Conservation (phyloP, 2,113 vertebrate genomes). For the Romanogobio albipinnatus region DNA sequence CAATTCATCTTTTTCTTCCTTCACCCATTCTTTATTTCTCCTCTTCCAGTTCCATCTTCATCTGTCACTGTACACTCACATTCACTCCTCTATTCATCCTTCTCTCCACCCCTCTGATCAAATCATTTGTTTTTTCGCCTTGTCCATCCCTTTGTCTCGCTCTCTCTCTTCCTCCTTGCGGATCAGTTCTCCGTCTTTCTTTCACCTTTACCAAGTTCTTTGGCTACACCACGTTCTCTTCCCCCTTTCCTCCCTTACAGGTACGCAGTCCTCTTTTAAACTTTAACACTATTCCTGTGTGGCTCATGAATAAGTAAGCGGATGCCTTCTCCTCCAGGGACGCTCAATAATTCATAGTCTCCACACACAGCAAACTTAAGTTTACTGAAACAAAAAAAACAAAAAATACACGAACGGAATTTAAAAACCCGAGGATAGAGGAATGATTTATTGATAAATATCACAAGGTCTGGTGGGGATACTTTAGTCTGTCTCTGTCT, state of each 20-base stretch:
- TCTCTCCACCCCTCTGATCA: slow-evolving; percentile 46
- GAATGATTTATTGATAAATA: slow-evolving; percentile 83
- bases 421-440: slow-evolving; percentile 60
- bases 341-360: slow-evolving; percentile 81
- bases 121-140: slow-evolving; percentile 25
- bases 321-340: slow-evolving; percentile 75
- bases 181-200: slow-evolving; percentile 41
- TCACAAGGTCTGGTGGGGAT: slow-evolving; percentile 73
- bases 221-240: slow-evolving; percentile 61
- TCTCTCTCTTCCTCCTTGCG: slow-evolving; percentile 22
- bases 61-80: slow-evolving; percentile 5
- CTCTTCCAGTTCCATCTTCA: not conserved
- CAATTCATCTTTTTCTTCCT: not conserved
- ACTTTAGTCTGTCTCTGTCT: slow-evolving; percentile 48
- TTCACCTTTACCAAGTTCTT: slow-evolving; percentile 58
- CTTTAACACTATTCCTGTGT: slow-evolving; percentile 80
- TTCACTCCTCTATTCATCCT: slow-evolving; percentile 31
- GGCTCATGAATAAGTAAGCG: slow-evolving; percentile 85
- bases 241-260: slow-evolving; percentile 58
- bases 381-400: slow-evolving; percentile 77
- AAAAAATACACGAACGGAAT: slow-evolving; percentile 64
- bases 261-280: slow-evolving; percentile 74
- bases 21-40: slow-evolving; percentile 4
- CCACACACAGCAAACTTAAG: slow-evolving; percentile 75
- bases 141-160: slow-evolving; percentile 32